Percentiles rank a stretch among this genome's conserved stretches.
phyloP scores from a whole-genome alignment of 2,113 vertebrate species.

The Gambusia affinis region DNA sequence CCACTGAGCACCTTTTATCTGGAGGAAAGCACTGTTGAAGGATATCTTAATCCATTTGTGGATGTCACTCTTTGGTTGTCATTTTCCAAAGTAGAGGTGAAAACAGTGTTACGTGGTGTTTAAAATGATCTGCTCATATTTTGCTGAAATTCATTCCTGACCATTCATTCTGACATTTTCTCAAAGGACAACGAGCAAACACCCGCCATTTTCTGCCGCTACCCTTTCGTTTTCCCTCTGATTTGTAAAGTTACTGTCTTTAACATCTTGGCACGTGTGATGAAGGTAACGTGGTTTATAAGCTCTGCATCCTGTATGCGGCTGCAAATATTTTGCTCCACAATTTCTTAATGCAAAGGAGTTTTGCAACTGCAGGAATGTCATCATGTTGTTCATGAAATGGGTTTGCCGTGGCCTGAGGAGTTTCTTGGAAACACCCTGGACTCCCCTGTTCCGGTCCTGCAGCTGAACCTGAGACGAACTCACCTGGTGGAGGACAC shows the following conservation, averaged over 20 bases:
- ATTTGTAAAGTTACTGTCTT: conserved; percentile 54
- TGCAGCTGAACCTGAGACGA: conserved; percentile 65
- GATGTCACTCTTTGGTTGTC: conserved; percentile 43
- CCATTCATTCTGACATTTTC: neutral
- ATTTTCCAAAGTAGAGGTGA: conserved; percentile 45
- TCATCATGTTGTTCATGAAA: fast-evolving
- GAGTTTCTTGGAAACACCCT: fast-evolving
- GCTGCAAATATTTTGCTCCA: neutral
- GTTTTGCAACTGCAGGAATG: conserved; percentile 35
- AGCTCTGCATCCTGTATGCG: neutral
- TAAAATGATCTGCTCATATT: neutral
- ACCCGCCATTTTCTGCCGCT: conserved; percentile 71
- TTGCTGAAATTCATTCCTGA: neutral
- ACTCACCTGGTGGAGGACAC: conserved; percentile 70
- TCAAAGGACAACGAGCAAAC: conserved; percentile 45
- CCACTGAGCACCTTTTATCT: conserved; percentile 73
- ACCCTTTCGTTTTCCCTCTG: conserved; percentile 72
- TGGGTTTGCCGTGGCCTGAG: fast-evolving
- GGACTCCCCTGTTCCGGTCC: conserved; percentile 20
- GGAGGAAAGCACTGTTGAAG: conserved; percentile 27
- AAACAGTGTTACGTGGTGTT: neutral
- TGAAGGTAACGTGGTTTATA: conserved; percentile 53
- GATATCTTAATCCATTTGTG: fast-evolving
- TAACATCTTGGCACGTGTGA: neutral
- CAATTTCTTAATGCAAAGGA: neutral